Evolutionary conservation across 1,140 invertebrate genomes (phyloP).

Genomic region (Papilio polyxenes): DNA sequence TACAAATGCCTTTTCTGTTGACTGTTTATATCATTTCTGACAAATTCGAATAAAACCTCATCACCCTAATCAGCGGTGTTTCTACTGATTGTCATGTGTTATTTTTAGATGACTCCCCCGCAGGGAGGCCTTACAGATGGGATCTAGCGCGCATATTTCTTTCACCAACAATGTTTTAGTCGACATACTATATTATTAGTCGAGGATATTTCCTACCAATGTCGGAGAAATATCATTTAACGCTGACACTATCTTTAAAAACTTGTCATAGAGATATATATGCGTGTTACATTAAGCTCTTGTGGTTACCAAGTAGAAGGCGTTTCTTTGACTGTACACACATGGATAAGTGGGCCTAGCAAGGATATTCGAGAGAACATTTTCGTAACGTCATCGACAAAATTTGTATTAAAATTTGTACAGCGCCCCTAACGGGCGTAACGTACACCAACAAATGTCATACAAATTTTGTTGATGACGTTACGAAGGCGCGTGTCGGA

Average conservation of each 20-base stretch:
- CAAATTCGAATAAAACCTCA: neutral
- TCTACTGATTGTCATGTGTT: neutral
- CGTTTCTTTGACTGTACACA: neutral
- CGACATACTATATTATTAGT: neutral
- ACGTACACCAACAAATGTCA: too few species aligned
- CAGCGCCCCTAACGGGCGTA: too few species aligned
- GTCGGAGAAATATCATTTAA: neutral
- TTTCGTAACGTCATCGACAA: too few species aligned
- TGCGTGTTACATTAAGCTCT: neutral
- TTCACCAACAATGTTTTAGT: neutral
- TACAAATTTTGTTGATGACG: too few species aligned
- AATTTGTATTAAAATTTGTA: too few species aligned
- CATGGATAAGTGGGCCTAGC: too few species aligned
- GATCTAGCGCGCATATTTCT: neutral
- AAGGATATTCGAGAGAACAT: too few species aligned
- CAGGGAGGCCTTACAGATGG: neutral
- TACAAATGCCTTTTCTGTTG: neutral
- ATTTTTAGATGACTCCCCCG: slow-evolving; percentile 4
- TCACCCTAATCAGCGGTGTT: neutral
- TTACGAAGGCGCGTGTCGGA: too few species aligned
- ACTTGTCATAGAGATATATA: neutral
- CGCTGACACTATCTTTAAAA: too few species aligned
- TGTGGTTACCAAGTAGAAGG: neutral
- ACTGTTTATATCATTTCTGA: neutral
- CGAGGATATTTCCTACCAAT: neutral